These are phyloP conservation scores for Paragorgia papillata DNA, from an alignment of 92 coral and sea anemone species.

Conservation along the genomic window DNA sequence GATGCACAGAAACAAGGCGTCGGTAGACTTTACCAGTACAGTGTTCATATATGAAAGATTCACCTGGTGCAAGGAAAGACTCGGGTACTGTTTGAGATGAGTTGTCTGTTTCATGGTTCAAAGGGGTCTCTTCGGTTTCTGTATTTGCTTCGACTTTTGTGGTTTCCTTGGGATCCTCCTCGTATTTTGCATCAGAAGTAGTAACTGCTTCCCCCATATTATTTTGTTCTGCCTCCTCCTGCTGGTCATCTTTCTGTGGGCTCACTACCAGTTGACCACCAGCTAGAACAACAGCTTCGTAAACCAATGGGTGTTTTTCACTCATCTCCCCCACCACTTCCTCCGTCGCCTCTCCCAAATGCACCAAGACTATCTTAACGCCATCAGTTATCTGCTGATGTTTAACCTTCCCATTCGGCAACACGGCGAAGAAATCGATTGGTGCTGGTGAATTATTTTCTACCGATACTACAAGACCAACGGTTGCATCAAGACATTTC, in stretches of 20 bases:
- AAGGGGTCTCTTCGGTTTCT: neutral
- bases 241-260: conserved; percentile 9
- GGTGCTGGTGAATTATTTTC: conserved; percentile 15
- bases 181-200: neutral
- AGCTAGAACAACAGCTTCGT: neutral
- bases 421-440: conserved; percentile 14
- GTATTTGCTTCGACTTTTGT: neutral
- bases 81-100: conserved; percentile 6
- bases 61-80: neutral
- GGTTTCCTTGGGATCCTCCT: neutral
- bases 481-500: neutral
- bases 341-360: conserved; percentile 3
- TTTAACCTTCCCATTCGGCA: conserved; percentile 28
- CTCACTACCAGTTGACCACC: neutral
- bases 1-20: conserved; percentile 14
- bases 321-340: neutral
- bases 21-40: conserved; percentile 1
- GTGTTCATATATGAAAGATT: neutral
- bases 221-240: neutral
- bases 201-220: neutral
- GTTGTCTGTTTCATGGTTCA: neutral
- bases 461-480: neutral
- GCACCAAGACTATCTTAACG: neutral
- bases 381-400: conserved; percentile 1
- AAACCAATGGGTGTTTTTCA: neutral